Conservation (phyloP, 2,888 invertebrate genomes). For the Thera britannica region DNA sequence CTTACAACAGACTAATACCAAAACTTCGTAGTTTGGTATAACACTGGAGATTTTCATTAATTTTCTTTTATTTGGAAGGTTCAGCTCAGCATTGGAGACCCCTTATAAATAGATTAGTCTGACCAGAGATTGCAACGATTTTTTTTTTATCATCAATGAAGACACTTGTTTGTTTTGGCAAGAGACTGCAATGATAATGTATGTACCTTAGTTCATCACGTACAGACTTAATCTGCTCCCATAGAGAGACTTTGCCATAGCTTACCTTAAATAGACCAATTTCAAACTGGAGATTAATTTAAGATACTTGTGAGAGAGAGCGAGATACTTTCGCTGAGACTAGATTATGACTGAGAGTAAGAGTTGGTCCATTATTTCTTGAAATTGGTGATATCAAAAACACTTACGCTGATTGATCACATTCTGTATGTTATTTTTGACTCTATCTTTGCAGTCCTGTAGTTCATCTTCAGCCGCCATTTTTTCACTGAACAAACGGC, state of each 20-base stretch:
- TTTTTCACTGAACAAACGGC: constrained; percentile 93
- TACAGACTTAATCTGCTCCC: constrained; percentile 36
- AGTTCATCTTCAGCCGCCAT: constrained; percentile 94
- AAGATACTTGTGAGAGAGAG: constrained; percentile 27
- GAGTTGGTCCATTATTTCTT: constrained; percentile 15
- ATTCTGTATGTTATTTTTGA: constrained; percentile 93
- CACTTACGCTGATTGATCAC: constrained; percentile 97
- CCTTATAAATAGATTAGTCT: constrained; percentile 22
- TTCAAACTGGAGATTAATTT: constrained; percentile 34
- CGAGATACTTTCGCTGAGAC: constrained; percentile 32
- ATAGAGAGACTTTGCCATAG: constrained; percentile 50
- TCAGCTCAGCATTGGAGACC: constrained; percentile 33
- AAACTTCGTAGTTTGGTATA: constrained; percentile 29
- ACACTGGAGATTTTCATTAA: constrained; percentile 34
- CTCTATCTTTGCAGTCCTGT: constrained; percentile 92
- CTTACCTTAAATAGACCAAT: constrained; percentile 52
- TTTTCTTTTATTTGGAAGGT: constrained; percentile 24
- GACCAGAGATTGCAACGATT: constrained; percentile 27
- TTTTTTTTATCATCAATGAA: neutral
- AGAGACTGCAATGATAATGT: constrained; percentile 6
- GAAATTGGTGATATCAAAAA: constrained; percentile 12
- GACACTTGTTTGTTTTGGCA: constrained; percentile 1
- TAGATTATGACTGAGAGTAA: constrained; percentile 17
- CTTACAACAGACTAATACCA: constrained; percentile 53
- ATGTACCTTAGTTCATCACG: constrained; percentile 32